Conservation (phyloP, 2,888 invertebrate genomes). For the Pollenia labialis region DNA sequence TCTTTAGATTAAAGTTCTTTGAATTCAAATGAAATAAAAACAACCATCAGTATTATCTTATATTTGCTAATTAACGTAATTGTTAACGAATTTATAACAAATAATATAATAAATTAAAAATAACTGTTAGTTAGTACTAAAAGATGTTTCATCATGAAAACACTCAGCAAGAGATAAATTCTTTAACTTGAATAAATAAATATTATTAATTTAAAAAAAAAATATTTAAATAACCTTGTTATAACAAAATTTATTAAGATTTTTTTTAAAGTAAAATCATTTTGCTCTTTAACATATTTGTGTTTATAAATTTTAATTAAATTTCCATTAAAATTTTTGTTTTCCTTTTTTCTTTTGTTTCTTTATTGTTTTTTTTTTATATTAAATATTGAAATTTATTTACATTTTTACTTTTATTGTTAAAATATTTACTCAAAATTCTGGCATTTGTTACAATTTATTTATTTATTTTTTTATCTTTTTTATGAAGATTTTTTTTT, state of each 20-base stretch:
- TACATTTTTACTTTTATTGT: constrained; percentile 26
- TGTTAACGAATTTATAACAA: constrained; percentile 61
- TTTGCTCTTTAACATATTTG: neutral
- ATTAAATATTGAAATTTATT: neutral
- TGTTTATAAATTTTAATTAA: neutral
- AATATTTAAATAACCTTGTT: neutral
- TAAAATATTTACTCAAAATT: constrained; percentile 32
- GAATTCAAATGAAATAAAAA: constrained; percentile 49
- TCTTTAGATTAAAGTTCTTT: constrained; percentile 16
- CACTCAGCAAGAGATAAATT: neutral
- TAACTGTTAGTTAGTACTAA: neutral
- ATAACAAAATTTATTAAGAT: neutral
- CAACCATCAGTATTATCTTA: constrained; percentile 45
- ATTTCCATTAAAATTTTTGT: neutral
- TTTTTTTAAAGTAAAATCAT: neutral
- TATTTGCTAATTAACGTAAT: constrained; percentile 39
- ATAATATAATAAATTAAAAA: constrained; percentile 57
- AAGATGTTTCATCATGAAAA: neutral
- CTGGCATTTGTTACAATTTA: constrained; percentile 49
- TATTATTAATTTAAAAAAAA: neutral
- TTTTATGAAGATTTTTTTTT: constrained; percentile 18
- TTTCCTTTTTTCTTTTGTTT: neutral
- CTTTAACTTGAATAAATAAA: neutral
- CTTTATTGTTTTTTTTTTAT: neutral
- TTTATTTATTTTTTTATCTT: constrained; percentile 15